A percentile compares a stretch with the other conserved stretches of the same genome.
These are phyloP conservation scores for Clarias platycephalus DNA, from an alignment of 2,797 vertebrate genomes.

Conservation along the genomic window DNA sequence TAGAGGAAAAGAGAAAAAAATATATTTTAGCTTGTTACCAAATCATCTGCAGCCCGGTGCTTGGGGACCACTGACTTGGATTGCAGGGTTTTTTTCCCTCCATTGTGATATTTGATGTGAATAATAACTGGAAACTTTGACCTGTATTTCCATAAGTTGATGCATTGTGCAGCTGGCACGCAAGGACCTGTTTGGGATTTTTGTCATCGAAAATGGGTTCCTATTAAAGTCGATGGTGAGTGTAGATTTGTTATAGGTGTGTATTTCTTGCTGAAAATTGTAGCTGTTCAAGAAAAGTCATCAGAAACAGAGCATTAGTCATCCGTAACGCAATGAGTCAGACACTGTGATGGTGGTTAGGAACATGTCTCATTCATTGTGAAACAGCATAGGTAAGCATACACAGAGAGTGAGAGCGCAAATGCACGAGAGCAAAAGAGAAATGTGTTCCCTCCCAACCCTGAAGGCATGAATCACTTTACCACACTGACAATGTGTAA, in stretches of 20 bases:
- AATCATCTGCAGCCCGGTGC: too few relatives aligned
- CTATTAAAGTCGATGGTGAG: not conserved
- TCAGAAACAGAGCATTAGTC: conserved; percentile 30
- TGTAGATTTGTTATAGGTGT: not conserved
- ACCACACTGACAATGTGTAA: conserved; percentile 62
- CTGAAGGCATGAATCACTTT: conserved; percentile 65
- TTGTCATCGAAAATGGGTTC: not conserved
- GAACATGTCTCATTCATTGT: conserved; percentile 55
- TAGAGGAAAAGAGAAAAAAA: too few relatives aligned
- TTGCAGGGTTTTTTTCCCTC: too few relatives aligned
- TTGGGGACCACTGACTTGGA: too few relatives aligned
- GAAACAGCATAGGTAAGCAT: conserved; percentile 52
- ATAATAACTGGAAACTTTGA: too few relatives aligned
- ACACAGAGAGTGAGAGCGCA: conserved; percentile 21
- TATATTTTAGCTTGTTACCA: too few relatives aligned
- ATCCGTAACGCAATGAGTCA: conserved; percentile 45
- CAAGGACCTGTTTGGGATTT: too few relatives aligned
- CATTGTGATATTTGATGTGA: too few relatives aligned
- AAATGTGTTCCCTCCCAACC: conserved; percentile 60
- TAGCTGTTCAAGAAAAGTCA: not conserved
- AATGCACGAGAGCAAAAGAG: not conserved
- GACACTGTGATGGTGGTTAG: conserved; percentile 43
- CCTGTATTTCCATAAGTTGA: not conserved
- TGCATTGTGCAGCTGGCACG: not conserved
- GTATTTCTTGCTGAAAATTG: not conserved